A percentile compares a stretch with the other conserved stretches of the same genome.
These are phyloP conservation scores for Diarsia mendica DNA, from an alignment of 2,888 invertebrate genomes.

Conservation along the genomic window DNA sequence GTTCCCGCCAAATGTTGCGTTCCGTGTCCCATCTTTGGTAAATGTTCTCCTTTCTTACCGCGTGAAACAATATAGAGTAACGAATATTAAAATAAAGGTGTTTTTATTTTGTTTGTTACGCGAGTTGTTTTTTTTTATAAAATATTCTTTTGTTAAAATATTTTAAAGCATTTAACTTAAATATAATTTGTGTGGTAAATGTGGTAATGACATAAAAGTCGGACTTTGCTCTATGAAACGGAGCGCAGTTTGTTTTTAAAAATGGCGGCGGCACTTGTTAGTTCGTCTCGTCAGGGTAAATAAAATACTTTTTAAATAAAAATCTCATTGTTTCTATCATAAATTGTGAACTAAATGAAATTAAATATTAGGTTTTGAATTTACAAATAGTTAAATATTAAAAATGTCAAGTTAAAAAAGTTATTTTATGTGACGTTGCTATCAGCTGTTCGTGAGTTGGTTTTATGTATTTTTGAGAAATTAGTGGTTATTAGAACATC, in stretches of 20 bases:
- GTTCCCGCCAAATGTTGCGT: not conserved
- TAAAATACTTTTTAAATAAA: slow-evolving; percentile 75
- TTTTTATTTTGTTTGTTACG: not conserved
- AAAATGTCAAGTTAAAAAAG: slow-evolving; percentile 60
- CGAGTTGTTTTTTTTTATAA: fast-evolving
- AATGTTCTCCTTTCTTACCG: not conserved
- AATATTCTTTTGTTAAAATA: not conserved
- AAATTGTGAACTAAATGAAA: slow-evolving; percentile 39
- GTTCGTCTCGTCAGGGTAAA: slow-evolving; percentile 90
- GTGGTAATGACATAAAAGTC: not conserved
- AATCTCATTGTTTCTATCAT: slow-evolving; percentile 32
- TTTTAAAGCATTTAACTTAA: too few relatives aligned
- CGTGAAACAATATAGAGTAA: too few relatives aligned
- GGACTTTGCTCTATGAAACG: slow-evolving; percentile 52
- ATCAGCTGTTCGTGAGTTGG: slow-evolving; percentile 82
- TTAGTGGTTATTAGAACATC: slow-evolving; percentile 10
- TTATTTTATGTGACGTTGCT: slow-evolving; percentile 72
- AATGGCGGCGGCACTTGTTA: slow-evolving; percentile 89
- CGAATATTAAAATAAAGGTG: too few relatives aligned
- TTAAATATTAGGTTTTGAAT: slow-evolving; percentile 37
- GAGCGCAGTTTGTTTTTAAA: slow-evolving; percentile 77
- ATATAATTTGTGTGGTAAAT: not conserved
- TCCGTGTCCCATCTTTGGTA: not conserved
- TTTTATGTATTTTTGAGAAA: slow-evolving; percentile 64
- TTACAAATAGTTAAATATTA: slow-evolving; percentile 19